Evolutionary conservation across 2,888 invertebrate genomes (phyloP), one percentile per base, ranked within the genome.

Genomic region (Nipponacmea schrenckii): DNA sequence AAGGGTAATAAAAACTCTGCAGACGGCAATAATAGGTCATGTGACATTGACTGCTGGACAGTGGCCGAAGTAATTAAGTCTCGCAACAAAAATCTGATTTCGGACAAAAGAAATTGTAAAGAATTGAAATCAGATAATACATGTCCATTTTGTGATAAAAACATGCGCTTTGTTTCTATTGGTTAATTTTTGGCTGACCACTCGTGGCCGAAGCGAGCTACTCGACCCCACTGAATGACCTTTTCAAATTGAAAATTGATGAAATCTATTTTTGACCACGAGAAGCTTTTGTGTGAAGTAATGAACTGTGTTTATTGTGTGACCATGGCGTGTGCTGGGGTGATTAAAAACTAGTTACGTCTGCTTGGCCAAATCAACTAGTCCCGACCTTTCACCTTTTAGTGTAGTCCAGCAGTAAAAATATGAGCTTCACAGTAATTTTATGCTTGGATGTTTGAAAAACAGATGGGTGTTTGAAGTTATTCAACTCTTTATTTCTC

Each of bases 331-430:
- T 56, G 56, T 56, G 56, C 56, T 24, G 20, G 12, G 56, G 56
- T 56, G 56, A 56, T 56, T 56, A 56, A 56, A 56, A 56, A 56
- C 56, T 56, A 56, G 56, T 56, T 56, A 56, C 56, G 56, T 56
- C 56, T 56, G 24, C 24, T 15, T 10, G 8, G 56, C 24, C 56
- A 56, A 56, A 56, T 56, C 56, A 56, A 12, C 56, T 56, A 24
- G 20, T 24, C 56, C 20, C 20, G 24, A 56, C 56, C 56, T 56
- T 56, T 56, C 20, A 56, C 56, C 56, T 56, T 24, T 56, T 10
- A 56, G 56, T 24, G 24, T 14, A 56, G 56, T 24, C 56, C 56
- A 20, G 56, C 56, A 56, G 56, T 56, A 56, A 56, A 56, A 56
- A 56, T 8, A 56, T 56, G 56, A 56, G 20, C 20, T 39, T 56